Evolutionary conservation across 1,140 invertebrate genomes (phyloP).

Genomic region (Euschistus heros): DNA sequence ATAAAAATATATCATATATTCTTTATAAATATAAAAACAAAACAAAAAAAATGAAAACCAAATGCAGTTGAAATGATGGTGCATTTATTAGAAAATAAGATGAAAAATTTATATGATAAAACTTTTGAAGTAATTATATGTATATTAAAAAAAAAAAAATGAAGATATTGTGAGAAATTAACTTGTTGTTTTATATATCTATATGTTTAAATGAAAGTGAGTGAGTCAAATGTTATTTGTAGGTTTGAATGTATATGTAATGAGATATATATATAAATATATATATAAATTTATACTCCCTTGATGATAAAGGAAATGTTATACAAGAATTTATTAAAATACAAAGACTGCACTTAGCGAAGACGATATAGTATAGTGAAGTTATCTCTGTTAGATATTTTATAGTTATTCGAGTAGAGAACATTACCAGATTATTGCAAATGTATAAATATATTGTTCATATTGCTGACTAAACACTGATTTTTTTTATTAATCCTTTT

Average conservation of each 20-base stretch:
- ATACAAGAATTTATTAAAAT: slow-evolving; percentile 15
- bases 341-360: slow-evolving; percentile 17
- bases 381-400: not conserved
- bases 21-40: slow-evolving; percentile 9
- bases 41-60: not conserved
- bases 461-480: not conserved
- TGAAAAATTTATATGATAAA: not conserved
- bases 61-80: slow-evolving; percentile 14
- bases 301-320: not conserved
- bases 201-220: not conserved
- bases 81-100: slow-evolving; percentile 19
- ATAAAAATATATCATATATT: slow-evolving; percentile 9
- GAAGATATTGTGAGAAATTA: not conserved
- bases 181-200: slow-evolving; percentile 4
- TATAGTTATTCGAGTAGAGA: not conserved
- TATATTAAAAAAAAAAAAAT: not conserved
- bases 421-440: not conserved
- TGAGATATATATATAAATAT: slow-evolving; percentile 5
- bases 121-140: not conserved
- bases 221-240: slow-evolving; percentile 1
- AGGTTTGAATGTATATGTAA: slow-evolving; percentile 4
- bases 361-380: not conserved
- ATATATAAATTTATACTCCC: slow-evolving; percentile 8
- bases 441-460: slow-evolving; percentile 9
- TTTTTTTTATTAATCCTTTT: too few relatives aligned